phyloP scores from a whole-genome alignment of 2,113 vertebrate species.

The Tursiops truncatus region DNA sequence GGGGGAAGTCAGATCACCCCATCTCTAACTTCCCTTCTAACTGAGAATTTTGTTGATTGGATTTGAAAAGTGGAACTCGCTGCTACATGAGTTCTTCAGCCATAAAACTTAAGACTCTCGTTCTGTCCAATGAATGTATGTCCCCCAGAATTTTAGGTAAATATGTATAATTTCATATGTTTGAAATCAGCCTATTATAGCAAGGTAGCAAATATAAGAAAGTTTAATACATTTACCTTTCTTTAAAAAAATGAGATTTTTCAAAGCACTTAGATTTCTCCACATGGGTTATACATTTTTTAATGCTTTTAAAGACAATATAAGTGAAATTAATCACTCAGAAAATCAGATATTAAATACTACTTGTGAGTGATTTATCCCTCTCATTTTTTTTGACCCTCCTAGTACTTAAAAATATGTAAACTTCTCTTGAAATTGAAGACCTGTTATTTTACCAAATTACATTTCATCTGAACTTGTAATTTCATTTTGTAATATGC shows the following conservation, averaged over 20 bases:
- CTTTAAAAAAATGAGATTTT: background rate
- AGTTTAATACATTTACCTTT: background rate
- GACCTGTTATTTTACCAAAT: background rate
- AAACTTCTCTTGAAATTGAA: constrained; percentile 18
- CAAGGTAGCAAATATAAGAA: background rate
- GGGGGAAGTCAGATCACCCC: background rate
- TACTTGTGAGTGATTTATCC: background rate
- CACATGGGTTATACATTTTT: background rate
- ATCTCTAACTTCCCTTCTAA: background rate
- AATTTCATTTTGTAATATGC: background rate
- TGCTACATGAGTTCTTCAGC: background rate
- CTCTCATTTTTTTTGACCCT: constrained; percentile 36
- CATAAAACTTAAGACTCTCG: background rate
- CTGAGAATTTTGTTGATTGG: background rate
- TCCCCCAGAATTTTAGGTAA: background rate
- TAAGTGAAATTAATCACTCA: background rate
- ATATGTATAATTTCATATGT: background rate
- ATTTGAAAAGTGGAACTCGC: background rate
- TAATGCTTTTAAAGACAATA: constrained; percentile 11
- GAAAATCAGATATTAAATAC: background rate
- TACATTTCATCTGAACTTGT: background rate
- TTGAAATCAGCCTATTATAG: background rate
- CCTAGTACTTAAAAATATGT: background rate
- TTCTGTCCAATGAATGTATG: background rate
- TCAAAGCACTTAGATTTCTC: background rate